Conservation (phyloP, 2,797 vertebrate species). For the Pterois miles region DNA sequence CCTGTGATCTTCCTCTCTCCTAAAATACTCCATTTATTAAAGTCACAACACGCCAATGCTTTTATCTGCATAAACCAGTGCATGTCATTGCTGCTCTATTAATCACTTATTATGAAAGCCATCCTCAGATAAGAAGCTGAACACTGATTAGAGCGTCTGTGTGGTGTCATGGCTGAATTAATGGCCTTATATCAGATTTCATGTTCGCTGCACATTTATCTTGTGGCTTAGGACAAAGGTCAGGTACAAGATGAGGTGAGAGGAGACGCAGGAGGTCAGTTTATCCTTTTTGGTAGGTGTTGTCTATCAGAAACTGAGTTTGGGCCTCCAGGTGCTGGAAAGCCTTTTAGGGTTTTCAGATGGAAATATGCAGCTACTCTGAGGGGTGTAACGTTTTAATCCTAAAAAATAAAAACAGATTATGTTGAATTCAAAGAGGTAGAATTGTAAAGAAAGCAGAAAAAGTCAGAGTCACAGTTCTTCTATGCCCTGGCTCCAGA, state of each 20-base stretch:
- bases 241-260: slow-evolving; percentile 66
- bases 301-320: slow-evolving; percentile 14
- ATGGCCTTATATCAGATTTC: slow-evolving; percentile 65
- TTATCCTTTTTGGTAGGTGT: slow-evolving; percentile 17
- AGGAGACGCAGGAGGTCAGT: slow-evolving; percentile 53
- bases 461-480: neutral
- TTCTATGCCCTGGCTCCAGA: slow-evolving; percentile 10
- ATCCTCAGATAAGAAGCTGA: slow-evolving; percentile 55
- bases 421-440: neutral
- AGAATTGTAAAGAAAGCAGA: neutral
- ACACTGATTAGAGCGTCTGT: slow-evolving; percentile 58
- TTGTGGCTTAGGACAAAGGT: slow-evolving; percentile 67
- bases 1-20: neutral
- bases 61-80: neutral
- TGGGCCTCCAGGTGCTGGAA: slow-evolving; percentile 9
- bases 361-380: slow-evolving; percentile 14
- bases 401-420: slow-evolving; percentile 7
- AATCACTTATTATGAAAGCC: slow-evolving; percentile 44
- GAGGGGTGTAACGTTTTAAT: neutral
- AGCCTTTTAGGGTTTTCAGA: neutral
- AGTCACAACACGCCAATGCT: neutral
- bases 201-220: slow-evolving; percentile 48
- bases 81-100: slow-evolving; percentile 12
- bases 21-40: neutral
- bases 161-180: slow-evolving; percentile 53